phyloP scores from a whole-genome alignment of 2,888 invertebrate genomes.

The Apamea crenata region DNA sequence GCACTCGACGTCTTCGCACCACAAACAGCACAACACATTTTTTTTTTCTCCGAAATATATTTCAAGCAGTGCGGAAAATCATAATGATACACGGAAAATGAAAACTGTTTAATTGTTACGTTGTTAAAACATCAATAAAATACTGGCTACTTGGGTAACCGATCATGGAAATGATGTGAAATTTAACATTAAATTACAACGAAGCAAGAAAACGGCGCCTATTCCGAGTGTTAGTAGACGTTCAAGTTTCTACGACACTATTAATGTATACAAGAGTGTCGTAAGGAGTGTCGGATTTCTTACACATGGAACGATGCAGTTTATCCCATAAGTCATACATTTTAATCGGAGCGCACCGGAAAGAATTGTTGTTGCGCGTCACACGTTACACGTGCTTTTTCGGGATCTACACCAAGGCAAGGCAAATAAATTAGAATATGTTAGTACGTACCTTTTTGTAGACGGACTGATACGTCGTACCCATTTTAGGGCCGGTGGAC shows the following conservation, averaged over 20 bases:
- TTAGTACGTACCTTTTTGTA: conserved; percentile 82
- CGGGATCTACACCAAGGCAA: neutral
- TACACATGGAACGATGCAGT: neutral
- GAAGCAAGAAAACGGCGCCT: conserved; percentile 4
- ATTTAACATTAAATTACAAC: conserved; percentile 1
- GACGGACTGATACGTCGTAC: conserved; percentile 86
- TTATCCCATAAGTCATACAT: neutral
- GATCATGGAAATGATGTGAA: neutral
- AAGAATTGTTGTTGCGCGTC: neutral
- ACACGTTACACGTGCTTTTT: neutral
- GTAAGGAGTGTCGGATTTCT: neutral
- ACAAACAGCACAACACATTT: neutral
- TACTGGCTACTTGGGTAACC: neutral
- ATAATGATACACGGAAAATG: no score
- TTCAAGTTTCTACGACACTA: conserved; percentile 2
- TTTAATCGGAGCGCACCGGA: neutral
- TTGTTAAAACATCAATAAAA: conserved; percentile 1
- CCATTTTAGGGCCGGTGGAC: conserved; percentile 82
- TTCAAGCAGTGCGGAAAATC: neutral
- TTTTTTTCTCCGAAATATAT: neutral
- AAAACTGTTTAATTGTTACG: neutral
- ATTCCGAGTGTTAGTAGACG: neutral
- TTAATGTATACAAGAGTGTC: neutral
- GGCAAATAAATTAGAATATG: neutral
- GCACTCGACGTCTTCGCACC: neutral